A percentile compares a stretch with the other conserved stretches of the same genome.
Evolutionary conservation across 2,888 invertebrate genomes (phyloP).

Genomic region (Melinaea menophilus): DNA sequence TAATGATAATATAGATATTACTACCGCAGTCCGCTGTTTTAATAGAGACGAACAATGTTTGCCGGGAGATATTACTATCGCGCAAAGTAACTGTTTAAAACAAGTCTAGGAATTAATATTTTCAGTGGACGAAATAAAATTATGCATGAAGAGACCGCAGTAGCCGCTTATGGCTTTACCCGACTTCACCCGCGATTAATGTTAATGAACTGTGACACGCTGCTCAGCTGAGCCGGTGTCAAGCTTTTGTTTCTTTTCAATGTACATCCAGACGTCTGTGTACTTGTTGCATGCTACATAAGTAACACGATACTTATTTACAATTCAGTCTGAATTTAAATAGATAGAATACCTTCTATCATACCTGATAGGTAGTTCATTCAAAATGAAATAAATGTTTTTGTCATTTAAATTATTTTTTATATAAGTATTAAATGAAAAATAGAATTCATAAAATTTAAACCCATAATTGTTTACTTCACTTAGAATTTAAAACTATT

Average conservation of each 20-base stretch:
- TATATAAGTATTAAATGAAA: too few species aligned
- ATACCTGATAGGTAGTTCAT: neutral
- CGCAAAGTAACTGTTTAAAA: too few species aligned
- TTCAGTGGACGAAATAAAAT: too few species aligned
- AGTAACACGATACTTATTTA: conserved; percentile 22
- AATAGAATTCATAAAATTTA: too few species aligned
- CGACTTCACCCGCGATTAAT: conserved; percentile 53
- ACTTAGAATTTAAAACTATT: neutral
- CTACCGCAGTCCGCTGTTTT: neutral
- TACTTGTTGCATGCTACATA: conserved; percentile 35
- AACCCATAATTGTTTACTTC: too few species aligned
- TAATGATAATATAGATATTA: neutral
- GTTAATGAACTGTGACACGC: conserved; percentile 73
- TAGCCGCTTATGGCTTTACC: conserved; percentile 53
- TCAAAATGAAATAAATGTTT: neutral
- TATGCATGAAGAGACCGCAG: too few species aligned
- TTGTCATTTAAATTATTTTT: too few species aligned
- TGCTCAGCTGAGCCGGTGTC: conserved; percentile 48
- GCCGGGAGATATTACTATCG: neutral
- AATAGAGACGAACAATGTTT: neutral
- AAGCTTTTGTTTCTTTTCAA: conserved; percentile 64
- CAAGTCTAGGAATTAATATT: too few species aligned
- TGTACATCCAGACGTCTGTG: conserved; percentile 55
- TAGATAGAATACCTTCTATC: too few species aligned
- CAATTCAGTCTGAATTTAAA: neutral